Base-by-base conservation (phyloP, 2,888 invertebrate species). In the Hydropsyche betteni region DNA sequence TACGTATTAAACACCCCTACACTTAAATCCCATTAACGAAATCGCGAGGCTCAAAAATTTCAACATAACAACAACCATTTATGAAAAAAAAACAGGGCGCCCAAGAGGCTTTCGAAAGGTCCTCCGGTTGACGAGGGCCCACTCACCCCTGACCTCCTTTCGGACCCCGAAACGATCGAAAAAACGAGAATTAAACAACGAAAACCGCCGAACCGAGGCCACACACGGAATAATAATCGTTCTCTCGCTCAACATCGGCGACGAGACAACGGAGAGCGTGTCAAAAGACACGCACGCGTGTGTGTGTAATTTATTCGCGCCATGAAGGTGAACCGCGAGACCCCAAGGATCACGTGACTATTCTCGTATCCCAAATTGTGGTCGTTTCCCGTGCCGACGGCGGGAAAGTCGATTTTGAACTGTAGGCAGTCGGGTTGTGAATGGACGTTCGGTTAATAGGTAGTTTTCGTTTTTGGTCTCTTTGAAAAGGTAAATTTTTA, bases 61-160 rank as follows among this genome's bases (percentile, higher is more conserved):
- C 24, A 24, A 24, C 24, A 24, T 24, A 24, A 44, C 44, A 44
- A 44, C 44, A 44, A 44, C 24, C 2, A 24, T 24, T 24, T 24
- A 24, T 4, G 3, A 44, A 44, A 44, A 44, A 44, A 44, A 44
- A 44, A 44, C 10, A 44, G 6, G 44, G 10, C 6, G 44, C 6
- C 6, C 44, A 10, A 44, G 10, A 44, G 44, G 44, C 52, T 52
- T 44, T 44, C 44, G 44, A 44, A 44, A 44, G 10, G 6, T n/a
- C 52, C 52, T 24, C 24, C 24, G 50, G 69, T 50, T 7, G 7
- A 16, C 55, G 55, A 55, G 55, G 24, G 44, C 70, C 51, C 34
- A 33, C 50, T 74, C 78, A 78, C 75, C 76, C 78, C 70, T 78
- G 76, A 73, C 78, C 78, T 71, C 71, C 72, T 78, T 76, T 75